Evolutionary conservation across 2,888 invertebrate genomes (phyloP).

Genomic region (Protula sp.): DNA sequence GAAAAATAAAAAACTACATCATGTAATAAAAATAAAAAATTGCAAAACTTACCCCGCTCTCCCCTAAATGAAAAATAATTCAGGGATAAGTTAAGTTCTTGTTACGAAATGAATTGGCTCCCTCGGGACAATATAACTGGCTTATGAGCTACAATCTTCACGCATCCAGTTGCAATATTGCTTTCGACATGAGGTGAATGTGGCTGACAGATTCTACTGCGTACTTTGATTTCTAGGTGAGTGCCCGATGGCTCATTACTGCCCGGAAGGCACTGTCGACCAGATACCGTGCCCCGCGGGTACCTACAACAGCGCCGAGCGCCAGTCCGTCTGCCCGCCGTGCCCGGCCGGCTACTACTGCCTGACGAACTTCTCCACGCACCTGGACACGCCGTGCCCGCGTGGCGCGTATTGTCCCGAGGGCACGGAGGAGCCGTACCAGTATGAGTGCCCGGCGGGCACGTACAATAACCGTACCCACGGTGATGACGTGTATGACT

Average conservation of each 20-base stretch:
- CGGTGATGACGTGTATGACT: slow-evolving; percentile 34
- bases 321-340: slow-evolving; percentile 32
- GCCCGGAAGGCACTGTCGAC: slow-evolving; percentile 35
- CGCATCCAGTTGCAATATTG: too few relatives aligned
- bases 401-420: slow-evolving; percentile 43
- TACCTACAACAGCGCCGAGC: slow-evolving; percentile 37
- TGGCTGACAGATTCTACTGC: too few relatives aligned
- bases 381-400: slow-evolving; percentile 41
- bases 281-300: slow-evolving; percentile 45
- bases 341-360: slow-evolving; percentile 49
- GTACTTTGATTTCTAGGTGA: slow-evolving; percentile 6
- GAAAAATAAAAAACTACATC: too few relatives aligned
- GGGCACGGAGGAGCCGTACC: slow-evolving; percentile 32
- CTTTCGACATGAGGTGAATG: too few relatives aligned
- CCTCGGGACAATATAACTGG: too few relatives aligned
- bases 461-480: slow-evolving; percentile 42
- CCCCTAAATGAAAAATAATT: too few relatives aligned
- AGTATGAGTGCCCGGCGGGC: slow-evolving; percentile 42
- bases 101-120: too few relatives aligned
- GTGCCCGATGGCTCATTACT: slow-evolving; percentile 45
- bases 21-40: too few relatives aligned
- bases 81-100: too few relatives aligned
- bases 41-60: too few relatives aligned
- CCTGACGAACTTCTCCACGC: slow-evolving; percentile 35
- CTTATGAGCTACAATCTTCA: too few relatives aligned